Base-by-base conservation (phyloP, 2,888 invertebrate species). In the Drosophila sordidapex region DNA sequence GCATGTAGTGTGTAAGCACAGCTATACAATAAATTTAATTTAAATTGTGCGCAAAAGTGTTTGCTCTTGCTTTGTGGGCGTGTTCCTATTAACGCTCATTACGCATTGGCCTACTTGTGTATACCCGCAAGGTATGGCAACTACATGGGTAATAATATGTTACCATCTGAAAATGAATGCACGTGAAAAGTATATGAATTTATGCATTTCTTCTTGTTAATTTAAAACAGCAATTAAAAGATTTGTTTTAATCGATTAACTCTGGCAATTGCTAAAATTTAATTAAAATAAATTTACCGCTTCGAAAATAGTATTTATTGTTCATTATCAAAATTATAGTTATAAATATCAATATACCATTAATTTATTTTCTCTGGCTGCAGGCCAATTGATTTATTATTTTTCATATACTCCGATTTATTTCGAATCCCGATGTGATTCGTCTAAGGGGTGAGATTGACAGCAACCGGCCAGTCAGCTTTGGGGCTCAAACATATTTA, bases 11-110 rank as follows among this genome's bases (percentile, higher is more conserved):
- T 60, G 70, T 53, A 57, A 60, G 56, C 43, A 60, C 61, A 51
- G 65, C 76, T 53, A 74, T 68, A 86, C 87, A 86, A 83, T 86
- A 84, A 89, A 88, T 84, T 89, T 79, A 58, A 86, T 84, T 83
- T 81, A 86, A 83, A 60, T 58, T 76, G 65, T 83, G 72, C 70
- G 57, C 61, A 48, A 74, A 65, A 70, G 69, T 74, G 68, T 68
- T 66, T 56, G 64, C 60, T 49, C 61, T 56, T 52, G 62, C 68
- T 70, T 54, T 70, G 13, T 27, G 36, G 18, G 46, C 29, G 18
- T 25, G 67, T 58, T 64, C 53, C 61, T 73, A 87, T 82, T 87
- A 89, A 77, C 61, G 66, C 72, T 75, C 81, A 89, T 89, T 89
- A 82, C 64, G 67, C 36, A 52, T 59, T 25, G 54, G 48, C 64